Evolutionary conservation across 2,797 vertebrate genomes (phyloP).

Genomic region (Phataginus tetradactyla): DNA sequence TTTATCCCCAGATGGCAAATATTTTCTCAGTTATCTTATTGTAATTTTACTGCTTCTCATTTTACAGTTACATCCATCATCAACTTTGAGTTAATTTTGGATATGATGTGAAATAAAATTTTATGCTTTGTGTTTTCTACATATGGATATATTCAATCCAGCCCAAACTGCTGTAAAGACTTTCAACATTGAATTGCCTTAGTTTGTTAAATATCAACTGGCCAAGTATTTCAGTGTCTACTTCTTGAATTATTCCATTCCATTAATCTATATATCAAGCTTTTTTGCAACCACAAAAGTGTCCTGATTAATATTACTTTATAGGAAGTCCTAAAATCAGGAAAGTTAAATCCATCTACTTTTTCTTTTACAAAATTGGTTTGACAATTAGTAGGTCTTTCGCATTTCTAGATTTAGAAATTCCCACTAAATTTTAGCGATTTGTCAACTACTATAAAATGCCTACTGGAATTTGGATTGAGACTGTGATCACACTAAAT

Average conservation of each 20-base stretch:
- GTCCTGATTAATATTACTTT: neutral
- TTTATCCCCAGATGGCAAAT: neutral
- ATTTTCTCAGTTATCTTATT: neutral
- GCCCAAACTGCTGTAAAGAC: neutral
- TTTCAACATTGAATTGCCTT: neutral
- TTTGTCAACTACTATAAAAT: neutral
- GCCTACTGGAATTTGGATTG: neutral
- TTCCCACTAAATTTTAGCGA: neutral
- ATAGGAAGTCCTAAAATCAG: neutral
- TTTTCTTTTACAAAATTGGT: neutral
- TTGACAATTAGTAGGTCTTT: neutral
- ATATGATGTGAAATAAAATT: neutral
- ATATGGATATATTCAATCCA: neutral
- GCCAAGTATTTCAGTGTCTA: neutral
- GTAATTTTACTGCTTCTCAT: neutral
- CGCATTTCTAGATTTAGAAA: neutral
- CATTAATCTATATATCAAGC: neutral
- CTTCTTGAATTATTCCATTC: neutral
- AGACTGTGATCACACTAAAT: neutral
- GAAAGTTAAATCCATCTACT: neutral
- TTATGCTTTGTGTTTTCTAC: neutral
- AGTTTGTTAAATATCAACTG: neutral
- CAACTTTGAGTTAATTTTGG: neutral
- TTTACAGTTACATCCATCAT: neutral
- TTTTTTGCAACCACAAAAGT: neutral